Evolutionary conservation across 2,888 invertebrate genomes (phyloP).

Genomic region (Brachyopa scutellaris): DNA sequence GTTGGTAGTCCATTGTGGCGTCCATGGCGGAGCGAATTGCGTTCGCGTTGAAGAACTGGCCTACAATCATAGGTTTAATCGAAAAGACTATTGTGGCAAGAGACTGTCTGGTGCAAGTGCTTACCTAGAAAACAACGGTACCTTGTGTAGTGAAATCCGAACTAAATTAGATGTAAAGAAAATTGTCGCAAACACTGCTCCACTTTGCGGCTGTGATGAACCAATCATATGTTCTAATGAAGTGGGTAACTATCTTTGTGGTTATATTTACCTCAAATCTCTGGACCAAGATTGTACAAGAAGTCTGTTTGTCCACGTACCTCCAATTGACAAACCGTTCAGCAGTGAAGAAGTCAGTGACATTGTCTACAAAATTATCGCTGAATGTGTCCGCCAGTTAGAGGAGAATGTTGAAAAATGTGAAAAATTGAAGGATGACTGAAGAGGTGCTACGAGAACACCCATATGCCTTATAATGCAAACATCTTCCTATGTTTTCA

Average conservation of each 20-base stretch:
- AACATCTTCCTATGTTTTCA: background rate
- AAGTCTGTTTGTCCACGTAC: constrained; percentile 90
- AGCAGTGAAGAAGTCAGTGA: constrained; percentile 84
- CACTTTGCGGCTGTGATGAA: constrained; percentile 75
- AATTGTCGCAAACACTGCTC: constrained; percentile 81
- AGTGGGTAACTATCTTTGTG: constrained; percentile 87
- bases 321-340: constrained; percentile 86
- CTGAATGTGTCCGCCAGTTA: constrained; percentile 78
- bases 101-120: constrained; percentile 74
- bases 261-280: constrained; percentile 89
- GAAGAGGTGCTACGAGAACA: background rate
- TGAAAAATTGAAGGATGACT: constrained; percentile 15
- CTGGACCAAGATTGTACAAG: constrained; percentile 84
- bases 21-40: constrained; percentile 78
- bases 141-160: constrained; percentile 74
- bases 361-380: constrained; percentile 80
- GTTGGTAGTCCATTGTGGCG: constrained; percentile 81
- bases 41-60: constrained; percentile 80
- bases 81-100: constrained; percentile 78
- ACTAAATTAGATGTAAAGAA: constrained; percentile 79
- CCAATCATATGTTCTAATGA: constrained; percentile 76
- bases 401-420: constrained; percentile 3
- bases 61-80: constrained; percentile 79
- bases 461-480: constrained; percentile 23
- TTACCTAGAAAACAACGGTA: constrained; percentile 74